A percentile compares a stretch with the other conserved stretches of the same genome.
Conservation (phyloP, 2,797 vertebrate genomes). For the Pempheris klunzingeri region DNA sequence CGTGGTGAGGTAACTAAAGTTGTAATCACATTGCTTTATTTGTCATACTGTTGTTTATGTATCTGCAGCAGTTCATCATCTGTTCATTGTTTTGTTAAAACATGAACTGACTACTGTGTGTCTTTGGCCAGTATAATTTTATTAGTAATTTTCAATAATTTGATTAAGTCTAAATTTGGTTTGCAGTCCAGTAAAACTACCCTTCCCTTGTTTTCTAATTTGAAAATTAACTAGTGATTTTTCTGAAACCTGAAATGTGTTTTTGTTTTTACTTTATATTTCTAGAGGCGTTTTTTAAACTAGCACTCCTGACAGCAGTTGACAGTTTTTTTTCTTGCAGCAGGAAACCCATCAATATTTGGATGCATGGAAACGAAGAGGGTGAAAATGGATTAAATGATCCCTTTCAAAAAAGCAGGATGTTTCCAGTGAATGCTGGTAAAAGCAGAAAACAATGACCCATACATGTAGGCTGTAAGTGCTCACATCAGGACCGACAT, state of each 20-base stretch:
- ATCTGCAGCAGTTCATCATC: background rate
- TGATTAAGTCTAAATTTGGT: background rate
- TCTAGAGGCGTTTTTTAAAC: background rate
- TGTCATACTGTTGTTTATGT: background rate
- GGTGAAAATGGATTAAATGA: slow-evolving; percentile 8
- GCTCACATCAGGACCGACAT: slow-evolving; percentile 57
- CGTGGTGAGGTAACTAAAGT: no score
- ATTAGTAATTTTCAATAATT: background rate
- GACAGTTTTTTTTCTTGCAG: background rate
- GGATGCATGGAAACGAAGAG: background rate
- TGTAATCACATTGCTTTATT: background rate
- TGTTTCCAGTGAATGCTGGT: slow-evolving; percentile 21
- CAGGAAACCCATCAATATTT: background rate
- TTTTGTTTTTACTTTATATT: slow-evolving; percentile 4
- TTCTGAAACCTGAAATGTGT: background rate
- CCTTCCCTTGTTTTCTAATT: background rate
- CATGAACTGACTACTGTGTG: no score
- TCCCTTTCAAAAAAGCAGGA: background rate
- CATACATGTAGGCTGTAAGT: slow-evolving; percentile 47
- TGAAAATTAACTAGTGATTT: background rate
- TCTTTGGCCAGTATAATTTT: no score
- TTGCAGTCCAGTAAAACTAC: background rate
- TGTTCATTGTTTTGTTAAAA: no score
- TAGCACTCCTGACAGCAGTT: background rate
- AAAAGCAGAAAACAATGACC: slow-evolving; percentile 38